A percentile compares a stretch with the other conserved stretches of the same genome.
These are phyloP conservation scores for Pungitius pungitius DNA, from an alignment of 2,113 vertebrate genomes.

Conservation along the genomic window DNA sequence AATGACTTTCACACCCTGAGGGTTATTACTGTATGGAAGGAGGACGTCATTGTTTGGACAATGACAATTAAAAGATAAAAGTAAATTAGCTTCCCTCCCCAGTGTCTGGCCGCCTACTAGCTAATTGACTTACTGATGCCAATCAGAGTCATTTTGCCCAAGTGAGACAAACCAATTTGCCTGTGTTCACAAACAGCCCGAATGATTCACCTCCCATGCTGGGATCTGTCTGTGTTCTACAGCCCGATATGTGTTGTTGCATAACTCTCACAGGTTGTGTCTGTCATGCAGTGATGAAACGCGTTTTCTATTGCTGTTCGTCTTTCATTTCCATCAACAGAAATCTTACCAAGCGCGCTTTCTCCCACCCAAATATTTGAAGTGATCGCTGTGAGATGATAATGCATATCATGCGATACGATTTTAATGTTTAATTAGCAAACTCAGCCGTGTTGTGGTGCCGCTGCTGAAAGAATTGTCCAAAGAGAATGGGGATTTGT, in stretches of 20 bases:
- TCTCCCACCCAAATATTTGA: background rate
- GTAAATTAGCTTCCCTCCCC: slow-evolving; percentile 34
- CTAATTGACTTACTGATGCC: slow-evolving; percentile 59
- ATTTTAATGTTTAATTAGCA: background rate
- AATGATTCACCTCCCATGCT: slow-evolving; percentile 28
- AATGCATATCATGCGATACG: background rate
- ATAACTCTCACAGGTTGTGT: slow-evolving; percentile 4
- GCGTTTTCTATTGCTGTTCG: background rate
- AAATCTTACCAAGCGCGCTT: background rate
- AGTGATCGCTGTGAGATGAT: background rate
- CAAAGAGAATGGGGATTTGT: background rate
- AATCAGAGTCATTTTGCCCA: slow-evolving; percentile 40
- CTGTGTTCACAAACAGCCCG: slow-evolving; percentile 36
- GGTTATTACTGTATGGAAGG: slow-evolving; percentile 53
- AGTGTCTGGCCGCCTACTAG: slow-evolving; percentile 31
- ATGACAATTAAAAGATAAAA: slow-evolving; percentile 50
- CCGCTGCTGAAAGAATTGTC: background rate
- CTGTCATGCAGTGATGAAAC: no score
- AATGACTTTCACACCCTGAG: slow-evolving; percentile 57
- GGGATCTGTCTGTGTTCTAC: slow-evolving; percentile 35
- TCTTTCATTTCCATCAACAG: slow-evolving; percentile 8
- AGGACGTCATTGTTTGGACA: slow-evolving; percentile 34
- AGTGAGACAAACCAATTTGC: slow-evolving; percentile 59
- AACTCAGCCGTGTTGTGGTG: background rate
- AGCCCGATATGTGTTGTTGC: slow-evolving; percentile 14